phyloP scores from a whole-genome alignment of 1,140 invertebrate species.

The Probaryconus sp. region DNA sequence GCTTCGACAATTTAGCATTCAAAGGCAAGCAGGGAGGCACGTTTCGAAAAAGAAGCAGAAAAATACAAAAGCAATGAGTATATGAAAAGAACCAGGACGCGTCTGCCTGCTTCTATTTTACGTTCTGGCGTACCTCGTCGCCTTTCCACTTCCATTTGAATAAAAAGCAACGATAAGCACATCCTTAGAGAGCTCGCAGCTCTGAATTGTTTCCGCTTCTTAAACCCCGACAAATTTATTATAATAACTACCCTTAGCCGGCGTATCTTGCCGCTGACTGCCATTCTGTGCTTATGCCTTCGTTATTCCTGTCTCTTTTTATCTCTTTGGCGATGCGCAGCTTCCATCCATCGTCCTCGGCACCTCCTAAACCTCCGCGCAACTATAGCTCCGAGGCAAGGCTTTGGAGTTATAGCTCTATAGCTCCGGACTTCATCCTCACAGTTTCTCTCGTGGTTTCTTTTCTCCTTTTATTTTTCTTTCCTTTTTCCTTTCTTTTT shows the following conservation, averaged over 20 bases:
- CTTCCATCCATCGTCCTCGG: constrained; percentile 57
- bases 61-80: constrained; percentile 60
- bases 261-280: constrained; percentile 66
- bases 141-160: constrained; percentile 76
- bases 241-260: constrained; percentile 77
- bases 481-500: constrained; percentile 46
- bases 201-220: constrained; percentile 79
- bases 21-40: constrained; percentile 39
- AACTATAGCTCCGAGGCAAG: constrained; percentile 34
- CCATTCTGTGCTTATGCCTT: constrained; percentile 57
- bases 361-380: constrained; percentile 59
- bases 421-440: constrained; percentile 52
- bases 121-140: constrained; percentile 69
- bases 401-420: constrained; percentile 52
- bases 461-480: constrained; percentile 30
- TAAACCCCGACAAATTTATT: constrained; percentile 79
- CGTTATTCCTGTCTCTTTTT: constrained; percentile 47
- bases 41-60: constrained; percentile 49
- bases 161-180: constrained; percentile 78
- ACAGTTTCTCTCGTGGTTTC: constrained; percentile 47
- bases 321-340: constrained; percentile 21
- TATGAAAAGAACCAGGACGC: constrained; percentile 68
- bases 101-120: constrained; percentile 57
- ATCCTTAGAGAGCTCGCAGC: constrained; percentile 77
- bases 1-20: constrained; percentile 54